Conservation (phyloP, 2,113 vertebrate species). For the Paradoxurus hermaphroditus region DNA sequence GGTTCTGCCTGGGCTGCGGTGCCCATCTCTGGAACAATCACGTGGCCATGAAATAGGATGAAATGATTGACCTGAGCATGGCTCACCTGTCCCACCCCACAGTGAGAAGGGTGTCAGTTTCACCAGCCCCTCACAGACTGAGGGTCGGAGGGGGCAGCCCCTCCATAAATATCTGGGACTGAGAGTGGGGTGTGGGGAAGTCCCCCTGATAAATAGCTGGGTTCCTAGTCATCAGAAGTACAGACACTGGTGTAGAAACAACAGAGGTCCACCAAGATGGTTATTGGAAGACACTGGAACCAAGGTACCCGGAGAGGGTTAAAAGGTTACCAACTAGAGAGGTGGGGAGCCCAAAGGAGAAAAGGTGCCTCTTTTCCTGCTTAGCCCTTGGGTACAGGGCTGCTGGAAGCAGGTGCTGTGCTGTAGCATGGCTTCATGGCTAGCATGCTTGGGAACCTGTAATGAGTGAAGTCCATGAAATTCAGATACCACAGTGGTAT, state of each 20-base stretch:
- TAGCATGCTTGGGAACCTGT: background rate
- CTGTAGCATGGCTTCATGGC: background rate
- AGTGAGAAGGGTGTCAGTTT: background rate
- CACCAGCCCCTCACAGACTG: background rate
- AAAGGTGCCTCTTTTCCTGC: background rate
- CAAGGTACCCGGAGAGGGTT: background rate
- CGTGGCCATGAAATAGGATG: background rate
- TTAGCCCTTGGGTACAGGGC: background rate
- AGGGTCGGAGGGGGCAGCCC: too few relatives aligned
- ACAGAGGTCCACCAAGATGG: background rate
- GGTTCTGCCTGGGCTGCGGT: background rate
- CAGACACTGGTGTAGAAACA: background rate
- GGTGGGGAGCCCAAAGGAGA: background rate
- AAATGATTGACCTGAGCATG: background rate
- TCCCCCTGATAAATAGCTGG: background rate
- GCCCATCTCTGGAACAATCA: background rate
- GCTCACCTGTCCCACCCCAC: background rate
- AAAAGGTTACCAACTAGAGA: background rate
- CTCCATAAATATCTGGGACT: background rate
- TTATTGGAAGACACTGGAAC: background rate
- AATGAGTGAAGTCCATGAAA: slow-evolving; percentile 45
- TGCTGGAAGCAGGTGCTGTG: background rate
- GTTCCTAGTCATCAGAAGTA: slow-evolving; percentile 26
- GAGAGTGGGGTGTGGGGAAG: too few relatives aligned
- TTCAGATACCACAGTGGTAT: slow-evolving; percentile 33